Base-by-base conservation (phyloP, 2,797 vertebrate genomes). In the Lutjanus campechanus region DNA sequence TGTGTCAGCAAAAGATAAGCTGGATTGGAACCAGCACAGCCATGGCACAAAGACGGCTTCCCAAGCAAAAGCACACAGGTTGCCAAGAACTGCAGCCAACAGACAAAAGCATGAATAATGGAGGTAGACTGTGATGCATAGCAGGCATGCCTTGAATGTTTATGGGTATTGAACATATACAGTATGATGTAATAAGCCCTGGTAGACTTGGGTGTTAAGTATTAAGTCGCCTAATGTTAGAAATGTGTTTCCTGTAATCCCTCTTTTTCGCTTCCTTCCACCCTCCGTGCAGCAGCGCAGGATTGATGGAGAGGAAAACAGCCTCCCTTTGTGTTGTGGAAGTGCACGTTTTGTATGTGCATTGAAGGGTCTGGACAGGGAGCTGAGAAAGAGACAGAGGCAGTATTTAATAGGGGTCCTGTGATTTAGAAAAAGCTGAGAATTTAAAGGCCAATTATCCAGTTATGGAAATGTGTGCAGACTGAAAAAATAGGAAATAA, bases 1-100 rank as follows among this genome's bases (percentile, higher is more conserved):
- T 80, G 29, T 89, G 81, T 89, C 86, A 82, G 84, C 79, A 81
- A 73, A 83, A 81, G 85, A 88, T 89, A 86, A 89, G 82, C 74
- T 81, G 77, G 68, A 82, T 66, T 79, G 74, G 80, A 86, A 83
- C 63, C 73, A 74, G 47, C 53, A 70, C 60, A 77, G 71, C 73
- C 61, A 13, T 73, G 70, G 77, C 82, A 87, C 84, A 82, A 72
- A 77, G 49, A 77, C 40, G 16, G 76, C 76, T 81, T 82, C 62
- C 78, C 55, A 56, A 76, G 62, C 83, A 81, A 82, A 84, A 75
- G 44, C 65, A 25, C 15, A 15, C 17, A 41, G 40, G 75, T 76
- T 87, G 88, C 89, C 86, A 92, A 79, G 77, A 82, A 79, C 47
- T 58, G 63, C 13, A 81, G 82, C 76, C 82, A 86, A 55, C 69